These are phyloP conservation scores for Carlito syrichta DNA, from an alignment of 2,113 vertebrate species.

Conservation along the genomic window DNA sequence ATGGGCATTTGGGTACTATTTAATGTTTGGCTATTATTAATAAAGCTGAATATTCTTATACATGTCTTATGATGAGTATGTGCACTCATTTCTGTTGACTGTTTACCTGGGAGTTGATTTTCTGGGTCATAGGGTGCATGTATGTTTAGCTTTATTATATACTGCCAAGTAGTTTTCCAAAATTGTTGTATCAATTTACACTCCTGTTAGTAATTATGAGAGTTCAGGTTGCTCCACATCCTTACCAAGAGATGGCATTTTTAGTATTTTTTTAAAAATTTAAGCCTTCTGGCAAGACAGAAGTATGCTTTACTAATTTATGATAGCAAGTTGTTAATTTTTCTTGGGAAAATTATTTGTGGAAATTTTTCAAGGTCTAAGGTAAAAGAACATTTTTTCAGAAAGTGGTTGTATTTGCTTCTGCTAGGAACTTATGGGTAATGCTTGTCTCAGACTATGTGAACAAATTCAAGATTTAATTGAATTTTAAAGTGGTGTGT, in stretches of 20 bases:
- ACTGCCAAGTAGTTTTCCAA: background rate
- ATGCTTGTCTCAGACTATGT: background rate
- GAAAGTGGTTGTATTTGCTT: background rate
- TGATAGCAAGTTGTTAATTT: background rate
- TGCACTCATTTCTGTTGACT: conserved; percentile 3
- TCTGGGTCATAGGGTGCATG: background rate
- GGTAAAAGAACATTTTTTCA: background rate
- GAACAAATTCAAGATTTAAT: background rate
- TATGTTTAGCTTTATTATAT: conserved; percentile 2
- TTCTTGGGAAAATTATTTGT: background rate
- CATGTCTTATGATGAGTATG: background rate
- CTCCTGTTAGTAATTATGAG: background rate
- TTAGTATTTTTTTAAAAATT: background rate
- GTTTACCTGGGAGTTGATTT: background rate
- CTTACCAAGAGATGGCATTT: conserved; percentile 9
- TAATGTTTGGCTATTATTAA: background rate
- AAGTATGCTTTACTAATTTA: background rate
- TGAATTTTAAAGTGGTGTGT: too few species aligned
- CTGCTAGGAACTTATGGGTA: background rate
- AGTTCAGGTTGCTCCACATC: background rate
- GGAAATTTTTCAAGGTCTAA: background rate
- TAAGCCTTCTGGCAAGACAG: background rate
- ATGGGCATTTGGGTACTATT: background rate
- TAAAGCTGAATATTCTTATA: background rate
- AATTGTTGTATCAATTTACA: background rate